Base-by-base conservation (phyloP, 2,113 vertebrate species). In the Lampris incognitus region DNA sequence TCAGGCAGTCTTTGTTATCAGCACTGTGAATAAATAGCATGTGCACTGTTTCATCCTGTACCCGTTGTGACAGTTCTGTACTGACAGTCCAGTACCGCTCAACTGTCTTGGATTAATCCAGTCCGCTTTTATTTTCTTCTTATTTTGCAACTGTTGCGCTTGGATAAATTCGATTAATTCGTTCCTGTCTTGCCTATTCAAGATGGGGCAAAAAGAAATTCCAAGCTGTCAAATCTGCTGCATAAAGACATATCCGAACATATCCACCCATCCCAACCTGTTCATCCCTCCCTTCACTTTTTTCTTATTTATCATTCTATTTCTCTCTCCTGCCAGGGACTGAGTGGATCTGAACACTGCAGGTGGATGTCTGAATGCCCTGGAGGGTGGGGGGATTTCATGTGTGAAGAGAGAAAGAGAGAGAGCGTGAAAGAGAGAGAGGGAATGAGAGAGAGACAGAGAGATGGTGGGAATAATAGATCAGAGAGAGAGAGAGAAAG, bases 381-480 rank as follows among this genome's bases (percentile, higher is more conserved):
- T 48, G 66, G 8, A 80, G 85, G 68, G 74, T 59, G 67, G 83
- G 76, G 77, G 82, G 78, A 81, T 89, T 87, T 87, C 83, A 89
- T 82, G 85, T 85, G 80, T 84, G 81, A 62, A 44, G 73, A 76
- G 79, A 79, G 5, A n/a, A 65, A 74, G 61, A 77, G 75, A 59
- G 68, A 78, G 74, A 81, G 82, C 74, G 72, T 76, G 65, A 68
- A 58, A 75, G 49, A 74, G 75, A 70, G 66, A 6, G 39, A 57
- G 50, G 57, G 54, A 46, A n/a, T 46, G 51, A 46, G 51, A 46
- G n/a, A 67, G 38, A 67, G 50, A 55, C 13, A 66, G 46, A 37
- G 62, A 36, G 44, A 49, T 71, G 11, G 13, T 38, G 85, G 89
- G 68, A 90, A 91, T 88, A 90, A 91, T 91, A 87, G 85, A 92